A percentile compares a stretch with the other conserved stretches of the same genome.
phyloP scores from a whole-genome alignment of 2,113 vertebrate genomes.

The Ranitomeya variabilis region DNA sequence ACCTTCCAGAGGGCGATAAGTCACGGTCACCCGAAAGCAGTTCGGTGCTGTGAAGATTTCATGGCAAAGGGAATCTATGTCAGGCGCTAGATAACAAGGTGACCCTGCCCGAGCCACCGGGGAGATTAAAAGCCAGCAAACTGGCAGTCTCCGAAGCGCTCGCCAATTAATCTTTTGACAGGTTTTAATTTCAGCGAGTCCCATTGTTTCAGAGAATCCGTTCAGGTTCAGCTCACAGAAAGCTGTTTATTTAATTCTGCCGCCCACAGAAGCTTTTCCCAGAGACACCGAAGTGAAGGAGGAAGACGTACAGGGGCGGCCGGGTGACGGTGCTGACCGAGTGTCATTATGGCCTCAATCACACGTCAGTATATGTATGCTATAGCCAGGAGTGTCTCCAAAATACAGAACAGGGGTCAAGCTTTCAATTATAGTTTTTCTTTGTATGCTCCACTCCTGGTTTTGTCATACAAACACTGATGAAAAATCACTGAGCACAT shows the following conservation, averaged over 20 bases:
- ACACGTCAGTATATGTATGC: too few relatives aligned
- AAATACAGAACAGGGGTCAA: too few relatives aligned
- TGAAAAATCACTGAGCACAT: too few relatives aligned
- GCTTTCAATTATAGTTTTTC: too few relatives aligned
- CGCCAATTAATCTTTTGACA: conserved; percentile 36
- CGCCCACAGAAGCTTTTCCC: not conserved
- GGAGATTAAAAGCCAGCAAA: conserved; percentile 3
- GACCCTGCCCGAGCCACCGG: not conserved
- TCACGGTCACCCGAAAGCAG: not conserved
- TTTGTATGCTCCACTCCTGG: too few relatives aligned
- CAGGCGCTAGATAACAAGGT: conserved; percentile 20
- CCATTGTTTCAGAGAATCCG: conserved; percentile 15
- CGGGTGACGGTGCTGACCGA: too few relatives aligned
- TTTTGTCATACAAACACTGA: too few relatives aligned
- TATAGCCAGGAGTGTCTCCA: too few relatives aligned
- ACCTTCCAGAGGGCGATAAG: not conserved
- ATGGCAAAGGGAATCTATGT: not conserved
- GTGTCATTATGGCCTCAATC: too few relatives aligned
- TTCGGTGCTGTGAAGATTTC: not conserved
- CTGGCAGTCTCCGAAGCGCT: not conserved
- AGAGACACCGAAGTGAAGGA: not conserved
- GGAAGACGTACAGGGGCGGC: not conserved
- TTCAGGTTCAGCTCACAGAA: not conserved
- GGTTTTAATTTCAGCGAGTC: conserved; percentile 14
- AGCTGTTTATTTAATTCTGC: conserved; percentile 17